A percentile compares a stretch with the other conserved stretches of the same genome.
Evolutionary conservation across 1,140 invertebrate species (phyloP).

Genomic region (Tetramorium parvispinum): DNA sequence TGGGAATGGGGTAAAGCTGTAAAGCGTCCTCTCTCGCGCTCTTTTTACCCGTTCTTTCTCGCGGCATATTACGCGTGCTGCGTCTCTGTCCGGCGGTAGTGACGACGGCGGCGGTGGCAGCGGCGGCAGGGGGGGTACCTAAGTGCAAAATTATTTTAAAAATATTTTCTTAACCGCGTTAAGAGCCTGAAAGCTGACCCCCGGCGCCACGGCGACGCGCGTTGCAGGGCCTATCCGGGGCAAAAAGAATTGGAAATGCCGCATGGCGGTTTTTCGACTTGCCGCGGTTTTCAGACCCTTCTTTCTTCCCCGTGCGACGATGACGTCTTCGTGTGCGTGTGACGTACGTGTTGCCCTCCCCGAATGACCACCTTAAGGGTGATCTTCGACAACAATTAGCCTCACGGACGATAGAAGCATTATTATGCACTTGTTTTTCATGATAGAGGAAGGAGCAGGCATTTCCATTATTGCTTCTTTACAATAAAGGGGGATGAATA

Average conservation of each 20-base stretch:
- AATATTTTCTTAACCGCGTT: conserved; percentile 85
- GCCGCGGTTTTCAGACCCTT: conserved; percentile 71
- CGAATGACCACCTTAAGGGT: neutral
- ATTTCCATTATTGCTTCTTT: neutral
- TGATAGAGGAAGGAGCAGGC: too few species aligned
- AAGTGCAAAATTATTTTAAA: conserved; percentile 85
- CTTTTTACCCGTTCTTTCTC: conserved; percentile 54
- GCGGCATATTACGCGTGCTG: neutral
- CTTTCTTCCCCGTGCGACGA: neutral
- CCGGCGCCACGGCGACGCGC: conserved; percentile 72
- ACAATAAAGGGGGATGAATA: neutral
- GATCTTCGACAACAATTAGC: conserved; percentile 15
- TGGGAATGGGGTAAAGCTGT: conserved; percentile 70
- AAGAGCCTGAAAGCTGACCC: conserved; percentile 82
- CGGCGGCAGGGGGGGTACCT: conserved; percentile 63
- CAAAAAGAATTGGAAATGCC: conserved; percentile 82
- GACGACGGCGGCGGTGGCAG: neutral
- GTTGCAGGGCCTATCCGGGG: conserved; percentile 45
- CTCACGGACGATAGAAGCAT: neutral
- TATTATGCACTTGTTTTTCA: neutral
- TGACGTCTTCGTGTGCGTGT: conserved; percentile 14
- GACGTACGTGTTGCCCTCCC: neutral
- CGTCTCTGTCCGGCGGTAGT: conserved; percentile 24
- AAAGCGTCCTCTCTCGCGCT: conserved; percentile 50
- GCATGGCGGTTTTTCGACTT: conserved; percentile 80